Evolutionary conservation across 2,113 vertebrate species (phyloP), one percentile per base, ranked within the genome.

Genomic region (Xiphias gladius): DNA sequence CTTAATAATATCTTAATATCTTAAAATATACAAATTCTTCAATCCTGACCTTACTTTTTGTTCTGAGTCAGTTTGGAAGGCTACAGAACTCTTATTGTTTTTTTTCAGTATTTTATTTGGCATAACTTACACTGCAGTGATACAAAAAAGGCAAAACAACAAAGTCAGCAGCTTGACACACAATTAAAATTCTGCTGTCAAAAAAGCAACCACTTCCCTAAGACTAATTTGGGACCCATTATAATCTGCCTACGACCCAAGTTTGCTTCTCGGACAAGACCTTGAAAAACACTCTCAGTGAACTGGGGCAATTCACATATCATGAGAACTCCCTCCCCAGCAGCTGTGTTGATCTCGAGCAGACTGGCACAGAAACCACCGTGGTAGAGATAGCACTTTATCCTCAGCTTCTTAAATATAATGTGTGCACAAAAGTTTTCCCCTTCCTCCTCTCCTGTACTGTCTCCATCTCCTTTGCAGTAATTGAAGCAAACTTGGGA

Each of bases 351-450:
- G 86, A 93, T 91, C 90, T 88, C 17, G 19, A 90, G 84, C 85
- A 84, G 77, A 84, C 87, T 73, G 88, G 59, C 83, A 80, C 72
- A 85, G 78, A 91, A 95, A 89, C 86, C 86, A 81, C 85, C 52
- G 69, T 86, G 88, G 85, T 80, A 55, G 67, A 92, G 87, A 92
- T 91, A 91, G 92, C 79, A 75, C 89, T 90, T 93, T 77, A 93
- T 95, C 96, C 96, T 95, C 90, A 94, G 94, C 95, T 95, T 96
- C 96, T 96, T 96, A 96, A 97, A 96, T 97, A 96, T 96, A 97
- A 97, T 96, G 96, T 96, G 96, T 95, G 89, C 92, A 94, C 93
- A 92, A 94, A 93, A 94, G 85, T 89, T 87, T 80, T 48, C 78
- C 76, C 77, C 79, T 83, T 80, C 88, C 84, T 91, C 86, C 86